Evolutionary conservation across 2,888 invertebrate genomes (phyloP).

Genomic region (Octonoba sinensis): DNA sequence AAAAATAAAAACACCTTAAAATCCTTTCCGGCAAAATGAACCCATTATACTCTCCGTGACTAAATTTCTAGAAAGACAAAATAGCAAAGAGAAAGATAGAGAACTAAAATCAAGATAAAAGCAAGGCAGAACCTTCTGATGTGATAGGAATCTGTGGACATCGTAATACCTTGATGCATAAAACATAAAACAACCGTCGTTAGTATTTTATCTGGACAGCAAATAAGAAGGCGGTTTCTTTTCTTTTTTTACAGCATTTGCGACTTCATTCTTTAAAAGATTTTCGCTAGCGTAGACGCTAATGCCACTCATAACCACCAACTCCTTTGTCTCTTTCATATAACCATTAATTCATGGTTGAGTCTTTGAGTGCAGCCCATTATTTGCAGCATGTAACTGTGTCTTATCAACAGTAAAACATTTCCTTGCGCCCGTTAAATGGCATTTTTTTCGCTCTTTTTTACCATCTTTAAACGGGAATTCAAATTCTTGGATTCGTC

Average conservation of each 20-base stretch:
- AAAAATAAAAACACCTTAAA: conserved; percentile 39
- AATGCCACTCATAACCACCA: conserved; percentile 19
- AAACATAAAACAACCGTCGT: conserved; percentile 32
- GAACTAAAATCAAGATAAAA: conserved; percentile 34
- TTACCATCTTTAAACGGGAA: conserved; percentile 2
- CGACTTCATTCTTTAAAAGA: conserved; percentile 26
- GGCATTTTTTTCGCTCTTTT: background rate
- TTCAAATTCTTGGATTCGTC: conserved; percentile 15
- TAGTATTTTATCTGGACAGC: conserved; percentile 31
- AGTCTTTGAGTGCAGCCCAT: conserved; percentile 3
- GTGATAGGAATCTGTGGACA: conserved; percentile 33
- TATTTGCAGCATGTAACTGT: conserved; percentile 7
- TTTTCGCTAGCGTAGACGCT: conserved; percentile 15
- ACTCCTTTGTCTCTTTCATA: conserved; percentile 19
- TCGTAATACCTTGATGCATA: conserved; percentile 12
- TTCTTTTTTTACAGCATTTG: background rate
- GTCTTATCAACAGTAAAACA: conserved; percentile 28
- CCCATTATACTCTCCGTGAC: conserved; percentile 41
- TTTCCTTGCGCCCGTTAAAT: conserved; percentile 3
- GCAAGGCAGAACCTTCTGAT: conserved; percentile 1
- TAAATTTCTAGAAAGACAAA: conserved; percentile 34
- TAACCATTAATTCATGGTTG: conserved; percentile 31
- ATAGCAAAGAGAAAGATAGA: conserved; percentile 13
- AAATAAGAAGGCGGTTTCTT: conserved; percentile 33
- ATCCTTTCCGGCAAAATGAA: conserved; percentile 42